A percentile compares a stretch with the other conserved stretches of the same genome.
These are phyloP conservation scores for Microtus ochrogaster DNA, from an alignment of 2,113 vertebrate genomes.

Conservation along the genomic window DNA sequence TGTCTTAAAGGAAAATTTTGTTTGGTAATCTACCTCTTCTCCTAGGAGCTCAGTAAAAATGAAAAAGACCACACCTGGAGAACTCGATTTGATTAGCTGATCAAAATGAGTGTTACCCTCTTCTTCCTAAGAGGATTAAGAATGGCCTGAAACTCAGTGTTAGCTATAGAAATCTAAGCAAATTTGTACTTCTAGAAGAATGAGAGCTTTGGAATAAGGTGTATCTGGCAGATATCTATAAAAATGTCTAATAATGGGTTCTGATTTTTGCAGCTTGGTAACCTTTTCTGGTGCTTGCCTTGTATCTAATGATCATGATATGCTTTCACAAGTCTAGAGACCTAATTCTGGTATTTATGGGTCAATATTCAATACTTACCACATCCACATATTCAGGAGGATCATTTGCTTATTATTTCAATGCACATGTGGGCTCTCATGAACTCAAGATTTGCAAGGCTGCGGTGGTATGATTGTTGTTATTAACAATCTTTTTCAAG, in stretches of 20 bases:
- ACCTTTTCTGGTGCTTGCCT: not conserved
- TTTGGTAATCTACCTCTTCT: not conserved
- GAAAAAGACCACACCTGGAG: not conserved
- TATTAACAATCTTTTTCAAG: not conserved
- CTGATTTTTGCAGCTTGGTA: fast-evolving
- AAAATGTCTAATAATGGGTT: not conserved
- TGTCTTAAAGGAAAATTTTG: not conserved
- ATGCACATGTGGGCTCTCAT: too few relatives aligned
- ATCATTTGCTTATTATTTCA: not conserved
- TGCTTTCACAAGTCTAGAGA: not conserved
- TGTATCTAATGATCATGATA: not conserved
- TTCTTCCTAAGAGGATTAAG: not conserved
- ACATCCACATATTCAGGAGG: not conserved
- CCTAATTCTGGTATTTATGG: not conserved
- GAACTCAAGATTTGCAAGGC: not conserved
- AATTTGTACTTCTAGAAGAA: not conserved
- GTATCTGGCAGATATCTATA: not conserved
- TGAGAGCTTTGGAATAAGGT: not conserved
- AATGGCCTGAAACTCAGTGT: not conserved
- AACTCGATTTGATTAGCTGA: not conserved
- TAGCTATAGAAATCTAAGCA: not conserved
- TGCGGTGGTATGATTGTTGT: not conserved
- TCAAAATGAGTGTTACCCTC: not conserved
- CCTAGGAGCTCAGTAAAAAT: not conserved
- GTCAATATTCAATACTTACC: not conserved